Evolutionary conservation across 2,113 vertebrate genomes (phyloP).

Genomic region (Lanius ludovicianus): DNA sequence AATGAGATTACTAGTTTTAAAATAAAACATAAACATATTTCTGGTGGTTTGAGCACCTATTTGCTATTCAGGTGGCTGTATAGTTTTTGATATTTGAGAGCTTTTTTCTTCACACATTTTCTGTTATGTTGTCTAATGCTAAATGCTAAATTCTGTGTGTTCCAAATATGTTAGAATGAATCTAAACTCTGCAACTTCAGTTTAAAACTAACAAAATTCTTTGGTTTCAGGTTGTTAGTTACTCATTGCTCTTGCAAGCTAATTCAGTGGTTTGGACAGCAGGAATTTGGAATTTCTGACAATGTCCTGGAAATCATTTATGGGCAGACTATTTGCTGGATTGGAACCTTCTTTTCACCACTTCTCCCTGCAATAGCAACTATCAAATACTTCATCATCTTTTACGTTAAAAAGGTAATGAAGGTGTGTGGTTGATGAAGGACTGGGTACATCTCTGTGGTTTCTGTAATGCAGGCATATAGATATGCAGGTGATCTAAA

Average conservation of each 20-base stretch:
- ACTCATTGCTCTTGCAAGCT: conserved; percentile 76
- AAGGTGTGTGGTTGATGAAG: background rate
- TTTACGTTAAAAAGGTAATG: conserved; percentile 95
- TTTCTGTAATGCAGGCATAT: background rate
- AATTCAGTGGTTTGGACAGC: conserved; percentile 83
- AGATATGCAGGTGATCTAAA: background rate
- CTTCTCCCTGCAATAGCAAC: conserved; percentile 91
- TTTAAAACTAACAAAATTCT: background rate
- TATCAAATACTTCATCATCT: conserved; percentile 91
- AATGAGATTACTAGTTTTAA: background rate
- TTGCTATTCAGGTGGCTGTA: background rate
- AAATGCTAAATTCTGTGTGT: background rate
- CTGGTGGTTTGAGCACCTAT: background rate
- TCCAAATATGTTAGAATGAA: background rate
- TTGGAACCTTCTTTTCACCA: conserved; percentile 92
- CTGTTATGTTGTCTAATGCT: background rate
- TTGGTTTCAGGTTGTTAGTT: conserved; percentile 82
- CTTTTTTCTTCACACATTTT: background rate
- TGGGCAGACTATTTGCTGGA: conserved; percentile 98
- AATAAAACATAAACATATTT: background rate
- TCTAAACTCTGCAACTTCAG: background rate
- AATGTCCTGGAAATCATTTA: conserved; percentile 93
- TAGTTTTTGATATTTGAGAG: background rate
- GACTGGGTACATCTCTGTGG: background rate
- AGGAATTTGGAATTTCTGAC: conserved; percentile 90